These are phyloP conservation scores for Halesus radiatus DNA, from an alignment of 1,140 invertebrate genomes.

Conservation along the genomic window DNA sequence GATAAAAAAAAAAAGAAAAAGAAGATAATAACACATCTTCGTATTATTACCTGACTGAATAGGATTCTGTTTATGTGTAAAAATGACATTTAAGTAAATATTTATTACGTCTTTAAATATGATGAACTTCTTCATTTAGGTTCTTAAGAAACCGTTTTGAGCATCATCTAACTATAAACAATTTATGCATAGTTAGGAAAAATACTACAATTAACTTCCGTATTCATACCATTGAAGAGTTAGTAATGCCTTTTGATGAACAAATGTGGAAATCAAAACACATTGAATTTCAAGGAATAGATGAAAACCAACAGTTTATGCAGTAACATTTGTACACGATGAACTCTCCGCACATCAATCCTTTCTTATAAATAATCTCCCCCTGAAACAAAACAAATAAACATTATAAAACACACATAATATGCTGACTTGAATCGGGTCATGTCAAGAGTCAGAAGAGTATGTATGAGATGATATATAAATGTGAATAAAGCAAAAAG, in stretches of 20 bases:
- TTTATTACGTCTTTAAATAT: slow-evolving; percentile 19
- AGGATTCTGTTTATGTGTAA: too few species aligned
- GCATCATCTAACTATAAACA: slow-evolving; percentile 48
- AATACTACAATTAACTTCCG: slow-evolving; percentile 31
- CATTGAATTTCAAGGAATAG: too few species aligned
- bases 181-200: slow-evolving; percentile 49
- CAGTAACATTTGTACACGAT: slow-evolving; percentile 4
- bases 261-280: slow-evolving; percentile 23
- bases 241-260: slow-evolving; percentile 30
- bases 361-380: slow-evolving; percentile 82
- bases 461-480: too few species aligned
- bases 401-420: not conserved
- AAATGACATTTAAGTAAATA: not conserved
- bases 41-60: too few species aligned
- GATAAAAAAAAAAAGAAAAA: too few species aligned
- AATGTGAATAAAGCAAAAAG: too few species aligned
- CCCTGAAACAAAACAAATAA: slow-evolving; percentile 69
- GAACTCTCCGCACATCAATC: slow-evolving; percentile 61
- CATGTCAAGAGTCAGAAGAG: too few species aligned
- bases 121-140: slow-evolving; percentile 10
- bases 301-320: too few species aligned
- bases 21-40: too few species aligned
- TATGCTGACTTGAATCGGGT: too few species aligned
- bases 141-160: slow-evolving; percentile 44
- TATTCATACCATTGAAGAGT: slow-evolving; percentile 39